Evolutionary conservation across 2,888 invertebrate species (phyloP), one percentile per base, ranked within the genome.

Genomic region (Aspidiotus destructor): DNA sequence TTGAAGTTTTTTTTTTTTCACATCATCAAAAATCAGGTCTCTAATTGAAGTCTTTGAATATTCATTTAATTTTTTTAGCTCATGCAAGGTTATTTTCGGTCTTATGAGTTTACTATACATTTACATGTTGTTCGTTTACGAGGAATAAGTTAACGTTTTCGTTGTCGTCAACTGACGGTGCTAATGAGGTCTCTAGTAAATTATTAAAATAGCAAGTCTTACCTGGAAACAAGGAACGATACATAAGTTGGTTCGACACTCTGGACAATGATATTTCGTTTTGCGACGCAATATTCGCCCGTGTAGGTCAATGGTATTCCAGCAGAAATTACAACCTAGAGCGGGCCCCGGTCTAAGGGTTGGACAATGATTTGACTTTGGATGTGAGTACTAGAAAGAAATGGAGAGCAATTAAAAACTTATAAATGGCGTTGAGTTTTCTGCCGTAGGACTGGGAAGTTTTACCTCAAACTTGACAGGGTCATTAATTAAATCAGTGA

Each of bases 231-330:
- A 92, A 54, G 91, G 91, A 71, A 92, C 92, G 75, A 92, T 90
- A 78, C 92, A 92, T 65, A 92, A 81, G 78, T 92, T 92, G 71
- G 88, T 89, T 78, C 89, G 88, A 77, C 92, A 92, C 77, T 92
- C 91, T 0, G 91, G 91, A 79, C 92, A 92, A 76, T 91, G 89
- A 78, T 90, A 92, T 77, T 92, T 91, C 1, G 92, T 92, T 79
- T 92, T 92, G 70, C 91, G 82, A 60, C 92, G 83, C 63, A 91
- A 80, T 74, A 90, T 90, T 72, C 91, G 80, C 52, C 89, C 89
- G 78, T 87, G 86, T 60, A 84, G 85, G 77, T 92, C 91, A 60
- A 90, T 88, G 0, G 91, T 90, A 77, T 92, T 92, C 92, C 92
- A 92, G 79, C 92, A 92, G 77, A 86, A 91, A 79, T 91, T 91